Conservation (phyloP, 2,113 vertebrate species). For the Grammomys surdaster region DNA sequence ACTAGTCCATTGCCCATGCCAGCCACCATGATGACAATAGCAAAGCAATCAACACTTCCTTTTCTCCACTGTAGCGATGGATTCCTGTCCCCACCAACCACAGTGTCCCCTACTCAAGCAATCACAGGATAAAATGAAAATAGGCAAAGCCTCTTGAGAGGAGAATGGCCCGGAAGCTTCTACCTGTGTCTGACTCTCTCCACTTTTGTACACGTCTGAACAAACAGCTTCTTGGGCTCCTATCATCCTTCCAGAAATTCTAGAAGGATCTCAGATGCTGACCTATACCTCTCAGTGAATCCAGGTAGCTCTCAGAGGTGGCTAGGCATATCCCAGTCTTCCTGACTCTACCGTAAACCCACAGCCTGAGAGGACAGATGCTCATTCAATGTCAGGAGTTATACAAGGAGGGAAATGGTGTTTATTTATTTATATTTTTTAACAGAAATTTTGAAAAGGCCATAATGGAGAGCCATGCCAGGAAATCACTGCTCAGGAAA, state of each 20-base stretch:
- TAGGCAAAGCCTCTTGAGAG: neutral
- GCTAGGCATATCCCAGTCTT: neutral
- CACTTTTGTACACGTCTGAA: accelerated
- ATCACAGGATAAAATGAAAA: neutral
- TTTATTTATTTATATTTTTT: neutral
- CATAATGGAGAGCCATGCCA: neutral
- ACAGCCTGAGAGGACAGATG: neutral
- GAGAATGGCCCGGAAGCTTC: neutral
- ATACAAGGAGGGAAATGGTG: neutral
- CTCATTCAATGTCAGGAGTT: neutral
- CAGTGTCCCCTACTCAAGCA: neutral
- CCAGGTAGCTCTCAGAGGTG: neutral
- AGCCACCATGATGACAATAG: accelerated
- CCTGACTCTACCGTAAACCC: neutral
- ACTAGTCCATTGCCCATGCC: neutral
- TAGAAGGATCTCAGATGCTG: neutral
- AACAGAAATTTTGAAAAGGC: neutral
- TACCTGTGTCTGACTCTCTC: neutral
- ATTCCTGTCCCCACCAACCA: neutral
- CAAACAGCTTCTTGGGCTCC: neutral
- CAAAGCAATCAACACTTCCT: too few relatives aligned
- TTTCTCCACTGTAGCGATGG: accelerated
- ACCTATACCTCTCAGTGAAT: neutral
- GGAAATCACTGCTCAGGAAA: neutral
- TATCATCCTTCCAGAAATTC: neutral